A percentile compares a stretch with the other conserved stretches of the same genome.
These are phyloP conservation scores for Hephaestus fuliginosus DNA, from an alignment of 2,797 vertebrate species.

Conservation along the genomic window DNA sequence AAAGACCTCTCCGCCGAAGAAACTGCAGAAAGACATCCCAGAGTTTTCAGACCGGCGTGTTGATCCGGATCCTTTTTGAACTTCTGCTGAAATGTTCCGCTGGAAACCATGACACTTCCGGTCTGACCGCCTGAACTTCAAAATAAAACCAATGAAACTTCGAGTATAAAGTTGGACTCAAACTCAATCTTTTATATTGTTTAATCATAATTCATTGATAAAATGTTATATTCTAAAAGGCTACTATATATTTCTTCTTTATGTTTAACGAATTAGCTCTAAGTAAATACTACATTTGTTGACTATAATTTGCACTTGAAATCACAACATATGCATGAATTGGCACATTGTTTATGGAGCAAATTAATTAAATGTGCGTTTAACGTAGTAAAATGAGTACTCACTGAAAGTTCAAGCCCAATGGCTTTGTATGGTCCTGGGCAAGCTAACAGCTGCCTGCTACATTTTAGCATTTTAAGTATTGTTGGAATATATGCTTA, in stretches of 20 bases:
- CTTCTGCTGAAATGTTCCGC: neutral
- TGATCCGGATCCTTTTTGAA: neutral
- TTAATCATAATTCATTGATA: neutral
- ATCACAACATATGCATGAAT: too few relatives aligned
- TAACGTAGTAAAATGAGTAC: too few relatives aligned
- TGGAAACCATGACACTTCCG: constrained; percentile 2
- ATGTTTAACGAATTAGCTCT: neutral
- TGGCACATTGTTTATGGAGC: too few relatives aligned
- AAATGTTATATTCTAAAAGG: neutral
- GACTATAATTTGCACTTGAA: too few relatives aligned
- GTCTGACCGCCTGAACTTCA: neutral
- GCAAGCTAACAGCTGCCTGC: too few relatives aligned
- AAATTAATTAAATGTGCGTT: too few relatives aligned
- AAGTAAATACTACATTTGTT: neutral
- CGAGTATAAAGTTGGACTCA: neutral
- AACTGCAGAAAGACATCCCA: constrained; percentile 92
- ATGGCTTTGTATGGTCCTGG: too few relatives aligned
- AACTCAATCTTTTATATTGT: neutral
- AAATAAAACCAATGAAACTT: constrained; percentile 19
- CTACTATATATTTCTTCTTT: too few relatives aligned
- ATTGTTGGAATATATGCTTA: too few relatives aligned
- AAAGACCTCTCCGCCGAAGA: constrained; percentile 87
- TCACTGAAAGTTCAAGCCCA: too few relatives aligned
- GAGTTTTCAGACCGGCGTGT: rapidly evolving
- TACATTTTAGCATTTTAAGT: too few relatives aligned